phyloP scores from a whole-genome alignment of 2,113 vertebrate genomes.

The Lipotes vexillifer region DNA sequence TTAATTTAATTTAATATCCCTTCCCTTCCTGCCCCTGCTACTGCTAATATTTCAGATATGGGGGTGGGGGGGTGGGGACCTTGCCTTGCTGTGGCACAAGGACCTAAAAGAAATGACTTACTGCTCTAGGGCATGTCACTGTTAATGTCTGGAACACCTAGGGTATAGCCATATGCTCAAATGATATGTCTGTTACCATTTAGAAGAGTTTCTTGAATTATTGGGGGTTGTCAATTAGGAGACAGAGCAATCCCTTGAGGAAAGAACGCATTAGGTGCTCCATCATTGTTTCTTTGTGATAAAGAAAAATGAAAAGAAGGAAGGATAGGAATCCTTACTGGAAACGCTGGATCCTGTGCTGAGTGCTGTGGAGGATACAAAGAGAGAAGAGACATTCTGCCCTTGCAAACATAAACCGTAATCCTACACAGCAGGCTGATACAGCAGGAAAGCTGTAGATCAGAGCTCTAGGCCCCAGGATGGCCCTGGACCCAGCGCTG shows the following conservation, averaged over 20 bases:
- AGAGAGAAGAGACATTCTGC: not conserved
- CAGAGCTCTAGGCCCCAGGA: not conserved
- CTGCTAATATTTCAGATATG: not conserved
- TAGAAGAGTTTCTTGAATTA: not conserved
- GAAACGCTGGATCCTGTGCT: not conserved
- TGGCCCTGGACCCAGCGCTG: not conserved
- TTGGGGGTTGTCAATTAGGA: not conserved
- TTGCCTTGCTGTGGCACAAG: not conserved
- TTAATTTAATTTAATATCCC: not conserved
- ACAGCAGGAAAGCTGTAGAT: not conserved
- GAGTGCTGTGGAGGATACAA: not conserved
- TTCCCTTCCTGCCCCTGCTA: not conserved
- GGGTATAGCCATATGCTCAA: not conserved
- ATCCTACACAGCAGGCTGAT: accelerated
- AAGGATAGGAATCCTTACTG: not conserved
- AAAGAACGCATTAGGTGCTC: not conserved
- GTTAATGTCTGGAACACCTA: not conserved
- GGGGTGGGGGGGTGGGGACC: not conserved
- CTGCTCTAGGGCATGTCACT: not conserved
- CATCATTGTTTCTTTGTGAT: not conserved
- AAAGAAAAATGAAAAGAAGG: not conserved
- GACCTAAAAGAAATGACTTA: not conserved
- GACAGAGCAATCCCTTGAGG: not conserved
- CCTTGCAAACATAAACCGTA: not conserved
- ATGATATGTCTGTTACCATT: not conserved